These are phyloP conservation scores for Hyles vespertilio DNA, from an alignment of 1,140 invertebrate genomes.

Conservation along the genomic window DNA sequence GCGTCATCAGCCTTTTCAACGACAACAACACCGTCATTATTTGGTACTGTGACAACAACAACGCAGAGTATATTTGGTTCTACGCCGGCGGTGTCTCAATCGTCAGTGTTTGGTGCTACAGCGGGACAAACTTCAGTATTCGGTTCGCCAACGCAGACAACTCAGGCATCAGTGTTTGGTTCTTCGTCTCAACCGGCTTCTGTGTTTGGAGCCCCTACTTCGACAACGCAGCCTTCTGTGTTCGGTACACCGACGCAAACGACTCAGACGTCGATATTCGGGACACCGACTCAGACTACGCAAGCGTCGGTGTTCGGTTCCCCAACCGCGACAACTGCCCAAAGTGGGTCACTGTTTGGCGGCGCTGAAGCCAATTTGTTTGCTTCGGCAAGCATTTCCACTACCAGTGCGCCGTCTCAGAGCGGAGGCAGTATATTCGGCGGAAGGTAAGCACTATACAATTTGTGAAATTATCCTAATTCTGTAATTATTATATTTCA, in stretches of 20 bases:
- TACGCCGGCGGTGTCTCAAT: conserved; percentile 23
- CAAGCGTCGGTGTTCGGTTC: conserved; percentile 35
- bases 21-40: conserved; percentile 21
- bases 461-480: neutral
- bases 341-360: conserved; percentile 47
- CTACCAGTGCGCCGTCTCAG: conserved; percentile 43
- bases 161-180: conserved; percentile 37
- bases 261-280: conserved; percentile 37
- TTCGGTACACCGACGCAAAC: conserved; percentile 25
- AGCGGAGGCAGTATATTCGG: conserved; percentile 54
- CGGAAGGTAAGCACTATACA: conserved; percentile 33
- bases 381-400: conserved; percentile 57
- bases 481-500: no score
- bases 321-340: conserved; percentile 27
- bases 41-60: conserved; percentile 23
- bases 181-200: conserved; percentile 22
- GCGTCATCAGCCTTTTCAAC: conserved; percentile 21
- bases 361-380: conserved; percentile 46
- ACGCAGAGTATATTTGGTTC: conserved; percentile 18
- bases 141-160: conserved; percentile 6
- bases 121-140: conserved; percentile 1
- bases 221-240: conserved; percentile 25
- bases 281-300: conserved; percentile 23
- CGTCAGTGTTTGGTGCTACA: conserved; percentile 21
- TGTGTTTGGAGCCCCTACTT: conserved; percentile 24